Conservation (phyloP, 2,113 vertebrate species). For the Athene noctua region DNA sequence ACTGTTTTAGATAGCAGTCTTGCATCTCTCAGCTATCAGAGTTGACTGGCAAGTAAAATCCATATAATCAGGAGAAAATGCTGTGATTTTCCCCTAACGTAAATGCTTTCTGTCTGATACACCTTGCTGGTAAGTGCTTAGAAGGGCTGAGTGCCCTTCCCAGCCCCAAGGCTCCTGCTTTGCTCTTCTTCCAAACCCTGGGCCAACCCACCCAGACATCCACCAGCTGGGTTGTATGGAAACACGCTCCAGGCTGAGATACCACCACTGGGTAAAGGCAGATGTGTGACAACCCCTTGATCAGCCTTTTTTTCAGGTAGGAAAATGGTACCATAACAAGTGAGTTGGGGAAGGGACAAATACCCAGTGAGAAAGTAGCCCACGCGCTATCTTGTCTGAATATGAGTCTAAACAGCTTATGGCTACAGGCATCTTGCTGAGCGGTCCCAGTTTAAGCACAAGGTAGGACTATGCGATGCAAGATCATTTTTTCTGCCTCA, state of each 20-base stretch:
- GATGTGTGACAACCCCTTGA: not conserved
- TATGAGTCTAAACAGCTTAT: not conserved
- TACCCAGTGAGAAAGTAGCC: not conserved
- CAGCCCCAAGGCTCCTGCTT: not conserved
- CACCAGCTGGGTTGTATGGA: not conserved
- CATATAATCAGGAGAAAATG: not conserved
- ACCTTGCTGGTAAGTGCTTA: not conserved
- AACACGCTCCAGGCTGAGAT: not conserved
- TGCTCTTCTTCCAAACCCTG: too few species aligned
- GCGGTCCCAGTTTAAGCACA: not conserved
- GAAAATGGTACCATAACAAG: not conserved
- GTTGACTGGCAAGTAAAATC: slow-evolving; percentile 4
- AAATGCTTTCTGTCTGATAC: not conserved
- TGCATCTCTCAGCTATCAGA: not conserved
- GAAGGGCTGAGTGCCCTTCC: not conserved
- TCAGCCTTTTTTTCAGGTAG: not conserved
- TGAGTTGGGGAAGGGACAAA: not conserved
- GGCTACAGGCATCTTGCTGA: not conserved
- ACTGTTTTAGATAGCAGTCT: not conserved
- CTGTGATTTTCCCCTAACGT: not conserved
- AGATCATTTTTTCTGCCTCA: not conserved
- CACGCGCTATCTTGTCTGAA: not conserved
- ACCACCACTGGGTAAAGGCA: not conserved
- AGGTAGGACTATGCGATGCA: not conserved
- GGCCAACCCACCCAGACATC: too few species aligned